Conservation (phyloP, 2,888 invertebrate genomes). For the Esperia sulphurella region DNA sequence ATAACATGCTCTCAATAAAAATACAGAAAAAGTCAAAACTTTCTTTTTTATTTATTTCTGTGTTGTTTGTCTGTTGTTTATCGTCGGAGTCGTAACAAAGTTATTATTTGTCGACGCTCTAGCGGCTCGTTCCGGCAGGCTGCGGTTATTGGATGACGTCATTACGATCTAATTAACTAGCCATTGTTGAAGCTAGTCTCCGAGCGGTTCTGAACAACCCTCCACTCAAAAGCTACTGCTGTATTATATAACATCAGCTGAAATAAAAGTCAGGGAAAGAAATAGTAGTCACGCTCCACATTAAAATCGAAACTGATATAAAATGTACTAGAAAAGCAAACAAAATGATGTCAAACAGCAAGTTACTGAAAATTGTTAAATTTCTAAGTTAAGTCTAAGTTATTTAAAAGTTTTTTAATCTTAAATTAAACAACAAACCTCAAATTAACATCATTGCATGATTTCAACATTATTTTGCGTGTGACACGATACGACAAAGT, state of each 20-base stretch:
- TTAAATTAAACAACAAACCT: no score
- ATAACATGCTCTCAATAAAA: not conserved
- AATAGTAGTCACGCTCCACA: no score
- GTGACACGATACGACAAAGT: no score
- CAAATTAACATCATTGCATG: no score
- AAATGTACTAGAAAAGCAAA: no score
- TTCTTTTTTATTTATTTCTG: not conserved
- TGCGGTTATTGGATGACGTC: constrained; percentile 9
- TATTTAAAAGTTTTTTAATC: no score
- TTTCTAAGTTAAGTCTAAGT: no score
- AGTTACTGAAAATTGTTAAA: no score
- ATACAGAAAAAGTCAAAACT: not conserved
- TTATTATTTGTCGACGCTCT: constrained; percentile 14
- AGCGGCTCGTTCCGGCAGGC: constrained; percentile 1
- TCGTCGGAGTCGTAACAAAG: constrained; percentile 16
- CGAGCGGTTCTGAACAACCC: not conserved
- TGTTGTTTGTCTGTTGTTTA: constrained; percentile 4
- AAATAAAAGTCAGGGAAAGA: no score
- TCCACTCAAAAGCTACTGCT: not conserved
- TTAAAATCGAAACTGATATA: no score
- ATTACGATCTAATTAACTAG: constrained; percentile 15
- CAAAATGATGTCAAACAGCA: no score
- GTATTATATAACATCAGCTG: not conserved
- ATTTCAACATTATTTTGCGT: no score
- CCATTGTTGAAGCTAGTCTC: constrained; percentile 1